A percentile compares a stretch with the other conserved stretches of the same genome.
These are phyloP conservation scores for Aurelia aurita complex sp. Pacific DNA, from an alignment of 30 jellyfish, hydroid and myxozoan species.

Conservation along the genomic window DNA sequence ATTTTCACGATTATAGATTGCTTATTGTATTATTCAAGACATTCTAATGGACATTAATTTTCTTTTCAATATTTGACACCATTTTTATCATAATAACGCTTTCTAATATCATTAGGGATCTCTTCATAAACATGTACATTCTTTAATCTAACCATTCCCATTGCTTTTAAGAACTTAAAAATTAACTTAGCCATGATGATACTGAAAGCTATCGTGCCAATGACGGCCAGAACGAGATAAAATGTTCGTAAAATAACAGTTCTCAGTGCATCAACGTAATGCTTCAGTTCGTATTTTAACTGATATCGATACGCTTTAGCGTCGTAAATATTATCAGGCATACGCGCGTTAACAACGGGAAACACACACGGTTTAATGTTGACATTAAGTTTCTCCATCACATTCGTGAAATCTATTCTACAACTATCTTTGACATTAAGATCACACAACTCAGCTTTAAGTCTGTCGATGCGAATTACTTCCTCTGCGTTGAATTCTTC, in stretches of 20 bases:
- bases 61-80: too few relatives aligned
- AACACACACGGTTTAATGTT: slow-evolving; percentile 55
- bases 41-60: too few relatives aligned
- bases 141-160: slow-evolving; percentile 39
- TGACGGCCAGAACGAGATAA: slow-evolving; percentile 22
- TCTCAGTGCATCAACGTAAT: slow-evolving; percentile 41
- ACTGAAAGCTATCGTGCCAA: slow-evolving; percentile 20
- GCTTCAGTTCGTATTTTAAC: slow-evolving; percentile 42
- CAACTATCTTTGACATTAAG: slow-evolving; percentile 9
- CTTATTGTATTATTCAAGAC: too few relatives aligned
- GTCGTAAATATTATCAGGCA: slow-evolving; percentile 60
- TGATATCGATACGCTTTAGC: slow-evolving; percentile 46
- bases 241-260: slow-evolving; percentile 9
- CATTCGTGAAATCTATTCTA: slow-evolving; percentile 11
- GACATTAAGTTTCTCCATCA: slow-evolving; percentile 49
- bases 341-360: slow-evolving; percentile 53
- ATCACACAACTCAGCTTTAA: slow-evolving; percentile 52
- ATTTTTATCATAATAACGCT: neutral
- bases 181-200: slow-evolving; percentile 19
- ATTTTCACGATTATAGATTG: too few relatives aligned
- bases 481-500: slow-evolving; percentile 53
- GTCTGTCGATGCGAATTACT: slow-evolving; percentile 35
- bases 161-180: slow-evolving; percentile 27
- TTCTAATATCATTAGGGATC: slow-evolving; percentile 6
- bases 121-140: slow-evolving; percentile 37